Base-by-base conservation (phyloP, 2,797 vertebrate genomes). In the Babyrousa celebensis region DNA sequence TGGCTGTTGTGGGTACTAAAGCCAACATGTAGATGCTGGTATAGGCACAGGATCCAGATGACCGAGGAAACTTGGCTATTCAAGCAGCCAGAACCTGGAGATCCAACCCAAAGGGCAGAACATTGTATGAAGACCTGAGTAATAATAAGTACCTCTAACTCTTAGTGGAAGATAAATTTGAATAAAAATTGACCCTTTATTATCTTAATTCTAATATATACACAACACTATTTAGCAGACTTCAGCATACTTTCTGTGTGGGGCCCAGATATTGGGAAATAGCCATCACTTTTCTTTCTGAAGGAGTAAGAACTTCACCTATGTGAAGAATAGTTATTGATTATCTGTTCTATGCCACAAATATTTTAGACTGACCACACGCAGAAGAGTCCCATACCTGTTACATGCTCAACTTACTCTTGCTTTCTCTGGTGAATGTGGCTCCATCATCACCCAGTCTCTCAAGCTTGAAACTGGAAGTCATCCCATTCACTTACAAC, bases 121-220 rank as follows among this genome's bases (percentile, higher is more conserved):
- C 17, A 75, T 8, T 48, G 23, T 17, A 58, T 71, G 12, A 68
- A 43, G 21, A 60, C 36, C 27, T 77, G 63, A 32, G 79, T 60
- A 80, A 75, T 77, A 74, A 77, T 4, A 23, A 78, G 10, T 62
- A 29, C 25, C 70, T 82, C 32, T 63, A 67, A 56, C 17, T 58
- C 40, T 78, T 67, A 77, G 58, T 21, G 63, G 62, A 87, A 8
- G 25, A 91, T 27, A 71, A 75, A 15, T 92, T 29, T n/a, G 20
- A 95, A 54, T 79, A 58, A 89, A 63, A 84, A 54, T 40, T 43
- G 56, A 89, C 40, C 23, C 87, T 95, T 85, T 87, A 40, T 62
- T 95, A 92, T 91, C 68, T 82, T 65, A 79, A 86, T 93, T 89
- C 63, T 71, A 84, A 54, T 27, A 68, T 40, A 95, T 72, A 89